Evolutionary conservation across 2,797 vertebrate genomes (phyloP).

Genomic region (Hoplostethus mediterraneus): DNA sequence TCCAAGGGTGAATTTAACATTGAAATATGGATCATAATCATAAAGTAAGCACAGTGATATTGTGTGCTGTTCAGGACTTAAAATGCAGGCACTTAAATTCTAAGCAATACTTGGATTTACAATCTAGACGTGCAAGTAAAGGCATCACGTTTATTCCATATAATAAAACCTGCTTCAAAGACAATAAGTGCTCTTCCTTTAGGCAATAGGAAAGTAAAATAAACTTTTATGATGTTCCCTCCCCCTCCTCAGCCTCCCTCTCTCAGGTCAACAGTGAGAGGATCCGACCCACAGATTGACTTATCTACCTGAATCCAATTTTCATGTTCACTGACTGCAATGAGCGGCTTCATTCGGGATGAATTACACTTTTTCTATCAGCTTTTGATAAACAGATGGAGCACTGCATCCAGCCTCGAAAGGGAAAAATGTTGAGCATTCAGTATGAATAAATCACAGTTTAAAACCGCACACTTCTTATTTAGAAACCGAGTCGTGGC

Average conservation of each 20-base stretch:
- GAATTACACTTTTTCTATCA: conserved; percentile 84
- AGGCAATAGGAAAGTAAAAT: conserved; percentile 42
- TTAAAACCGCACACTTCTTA: conserved; percentile 55
- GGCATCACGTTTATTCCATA: conserved; percentile 6
- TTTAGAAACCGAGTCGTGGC: conserved; percentile 58
- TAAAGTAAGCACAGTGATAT: neutral
- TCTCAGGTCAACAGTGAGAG: conserved; percentile 82
- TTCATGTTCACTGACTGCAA: conserved; percentile 86
- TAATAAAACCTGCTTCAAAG: neutral
- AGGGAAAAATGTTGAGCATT: conserved; percentile 65
- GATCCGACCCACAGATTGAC: conserved; percentile 83
- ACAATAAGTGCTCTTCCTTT: conserved; percentile 14
- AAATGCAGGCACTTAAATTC: conserved; percentile 14
- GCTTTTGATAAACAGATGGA: conserved; percentile 85
- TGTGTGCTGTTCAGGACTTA: neutral
- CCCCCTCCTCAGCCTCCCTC: conserved; percentile 43
- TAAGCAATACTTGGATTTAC: conserved; percentile 7
- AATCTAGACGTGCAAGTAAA: neutral
- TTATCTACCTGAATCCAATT: conserved; percentile 88
- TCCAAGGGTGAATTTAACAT: conserved; percentile 9
- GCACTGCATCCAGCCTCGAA: conserved; percentile 66
- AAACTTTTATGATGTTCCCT: conserved; percentile 51
- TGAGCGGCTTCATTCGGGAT: conserved; percentile 82
- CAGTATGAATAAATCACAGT: conserved; percentile 76
- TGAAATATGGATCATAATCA: conserved; percentile 19